Evolutionary conservation across 2,888 invertebrate genomes (phyloP).

Genomic region (Drosophila pseudotakahashii): DNA sequence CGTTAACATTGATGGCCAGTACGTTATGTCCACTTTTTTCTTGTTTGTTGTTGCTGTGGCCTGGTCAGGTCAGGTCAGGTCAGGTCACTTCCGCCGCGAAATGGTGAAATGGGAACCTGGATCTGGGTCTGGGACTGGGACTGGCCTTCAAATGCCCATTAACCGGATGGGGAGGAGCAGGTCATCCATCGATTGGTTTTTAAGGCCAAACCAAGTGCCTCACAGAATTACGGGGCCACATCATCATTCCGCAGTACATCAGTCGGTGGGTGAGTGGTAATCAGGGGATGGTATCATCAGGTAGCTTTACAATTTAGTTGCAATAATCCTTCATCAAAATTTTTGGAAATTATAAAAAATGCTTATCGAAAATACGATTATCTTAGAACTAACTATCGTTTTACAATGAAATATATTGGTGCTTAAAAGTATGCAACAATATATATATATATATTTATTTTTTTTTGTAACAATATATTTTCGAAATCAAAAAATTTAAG

Average conservation of each 20-base stretch:
- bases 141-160: constrained; percentile 72
- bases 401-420: too few relatives aligned
- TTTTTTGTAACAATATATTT: too few relatives aligned
- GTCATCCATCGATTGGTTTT: constrained; percentile 69
- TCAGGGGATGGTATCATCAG: background rate
- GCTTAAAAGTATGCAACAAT: too few relatives aligned
- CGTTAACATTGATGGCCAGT: constrained; percentile 73
- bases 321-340: too few relatives aligned
- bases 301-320: background rate
- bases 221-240: constrained; percentile 11
- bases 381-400: too few relatives aligned
- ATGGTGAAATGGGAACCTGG: constrained; percentile 3
- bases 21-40: constrained; percentile 9
- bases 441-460: too few relatives aligned
- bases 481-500: too few relatives aligned
- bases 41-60: background rate
- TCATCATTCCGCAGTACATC: constrained; percentile 36
- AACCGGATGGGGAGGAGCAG: constrained; percentile 43
- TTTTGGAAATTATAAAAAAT: too few relatives aligned
- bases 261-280: constrained; percentile 7
- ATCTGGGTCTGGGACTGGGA: constrained; percentile 36
- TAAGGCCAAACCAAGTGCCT: constrained; percentile 50
- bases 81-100: constrained; percentile 69
- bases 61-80: constrained; percentile 57
- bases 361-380: too few relatives aligned